Conservation (phyloP, 2,888 invertebrate genomes). For the Gasteruption jaculator region DNA sequence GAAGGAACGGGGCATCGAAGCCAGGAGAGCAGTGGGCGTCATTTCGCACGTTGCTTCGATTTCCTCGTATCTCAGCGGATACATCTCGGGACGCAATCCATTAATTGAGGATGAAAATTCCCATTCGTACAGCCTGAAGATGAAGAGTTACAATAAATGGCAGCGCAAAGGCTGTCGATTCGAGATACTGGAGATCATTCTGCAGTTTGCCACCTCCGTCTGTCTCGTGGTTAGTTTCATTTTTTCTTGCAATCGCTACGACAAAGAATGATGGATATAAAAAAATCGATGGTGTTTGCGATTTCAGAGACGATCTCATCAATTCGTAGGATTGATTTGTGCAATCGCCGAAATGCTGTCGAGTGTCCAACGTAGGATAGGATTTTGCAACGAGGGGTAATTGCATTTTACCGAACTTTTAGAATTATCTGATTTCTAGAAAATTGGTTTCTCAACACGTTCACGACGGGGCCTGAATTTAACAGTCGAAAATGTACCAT, state of each 20-base stretch:
- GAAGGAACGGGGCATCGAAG: conserved; percentile 44
- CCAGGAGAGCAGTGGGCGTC: conserved; percentile 39
- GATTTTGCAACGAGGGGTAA: conserved; percentile 38
- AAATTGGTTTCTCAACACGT: no score
- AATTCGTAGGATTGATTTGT: conserved; percentile 44
- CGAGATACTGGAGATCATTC: conserved; percentile 41
- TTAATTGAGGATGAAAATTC: conserved; percentile 34
- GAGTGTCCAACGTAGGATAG: conserved; percentile 36
- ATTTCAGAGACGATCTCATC: conserved; percentile 45
- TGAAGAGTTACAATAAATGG: conserved; percentile 41
- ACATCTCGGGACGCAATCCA: conserved; percentile 37
- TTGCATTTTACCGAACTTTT: neutral
- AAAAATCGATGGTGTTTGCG: conserved; percentile 8
- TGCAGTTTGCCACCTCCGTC: conserved; percentile 38
- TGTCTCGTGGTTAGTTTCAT: conserved; percentile 36
- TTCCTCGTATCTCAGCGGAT: conserved; percentile 42
- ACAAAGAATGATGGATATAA: conserved; percentile 5
- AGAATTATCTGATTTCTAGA: neutral
- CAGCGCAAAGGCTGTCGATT: conserved; percentile 30
- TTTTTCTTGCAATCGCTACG: neutral
- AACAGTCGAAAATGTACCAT: no score
- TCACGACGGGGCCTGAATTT: no score
- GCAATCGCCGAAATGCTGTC: conserved; percentile 35
- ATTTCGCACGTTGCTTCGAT: conserved; percentile 34
- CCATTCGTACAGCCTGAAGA: conserved; percentile 32